phyloP scores from a whole-genome alignment of 1,140 invertebrate species.

The Alviniconcha marisindica region DNA sequence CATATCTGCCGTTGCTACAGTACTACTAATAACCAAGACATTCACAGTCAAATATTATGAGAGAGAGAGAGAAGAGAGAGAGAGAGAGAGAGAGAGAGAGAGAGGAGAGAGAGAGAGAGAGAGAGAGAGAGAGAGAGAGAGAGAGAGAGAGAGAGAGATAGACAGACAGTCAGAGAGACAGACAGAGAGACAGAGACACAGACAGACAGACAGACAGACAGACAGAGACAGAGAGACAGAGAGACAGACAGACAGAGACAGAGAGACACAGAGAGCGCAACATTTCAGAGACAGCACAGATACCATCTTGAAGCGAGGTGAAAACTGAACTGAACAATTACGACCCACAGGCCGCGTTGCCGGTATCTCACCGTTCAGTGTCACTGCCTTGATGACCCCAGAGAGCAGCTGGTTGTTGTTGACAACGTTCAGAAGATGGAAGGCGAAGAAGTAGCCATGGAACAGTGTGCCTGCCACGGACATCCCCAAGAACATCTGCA shows the following conservation, averaged over 20 bases:
- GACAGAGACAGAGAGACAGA: neutral
- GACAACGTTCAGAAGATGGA: slow-evolving; percentile 75
- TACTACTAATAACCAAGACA: no score
- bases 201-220: neutral
- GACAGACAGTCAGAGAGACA: neutral
- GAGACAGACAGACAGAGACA: neutral
- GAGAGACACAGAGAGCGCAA: neutral
- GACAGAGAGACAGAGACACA: neutral
- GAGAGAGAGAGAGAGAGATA: neutral
- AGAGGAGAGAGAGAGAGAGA: neutral
- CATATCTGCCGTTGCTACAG: no score
- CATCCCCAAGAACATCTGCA: slow-evolving; percentile 72
- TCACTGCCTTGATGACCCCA: slow-evolving; percentile 75
- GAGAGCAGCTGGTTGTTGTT: slow-evolving; percentile 75
- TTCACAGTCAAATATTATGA: no score
- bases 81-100: neutral
- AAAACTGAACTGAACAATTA: no score
- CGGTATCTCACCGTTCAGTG: slow-evolving; percentile 69
- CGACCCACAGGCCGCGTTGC: no score
- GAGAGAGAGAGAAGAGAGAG: neutral
- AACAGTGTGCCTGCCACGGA: slow-evolving; percentile 72
- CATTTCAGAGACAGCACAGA: neutral
- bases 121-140: slow-evolving; percentile 5
- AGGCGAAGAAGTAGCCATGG: slow-evolving; percentile 76
- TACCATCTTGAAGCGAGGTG: no score